Base-by-base conservation (phyloP, 2,888 invertebrate genomes). In the Carterocephalus palaemon region DNA sequence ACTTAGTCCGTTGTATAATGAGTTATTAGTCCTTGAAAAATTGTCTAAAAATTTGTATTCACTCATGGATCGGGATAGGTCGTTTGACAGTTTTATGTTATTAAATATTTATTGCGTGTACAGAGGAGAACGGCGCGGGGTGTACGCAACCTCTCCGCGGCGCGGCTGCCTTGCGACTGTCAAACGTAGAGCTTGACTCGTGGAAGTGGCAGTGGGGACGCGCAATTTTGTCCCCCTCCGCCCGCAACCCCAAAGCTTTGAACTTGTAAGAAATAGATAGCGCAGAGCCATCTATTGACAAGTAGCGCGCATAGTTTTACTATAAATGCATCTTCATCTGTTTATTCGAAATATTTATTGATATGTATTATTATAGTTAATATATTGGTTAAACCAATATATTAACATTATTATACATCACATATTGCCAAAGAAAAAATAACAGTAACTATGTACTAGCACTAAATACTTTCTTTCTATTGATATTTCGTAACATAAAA, bases 71-170 rank as follows among this genome's bases (percentile, higher is more conserved):
- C 57, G 45, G 54, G 60, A 52, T 68, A 70, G 64, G 57, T 64
- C 57, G 57, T 72, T 67, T 61, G 58, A 63, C 63, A 71, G 68
- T 73, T 62, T 78, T 79, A 64, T 81, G 70, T 61, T 79, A 70
- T 80, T 78, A 70, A 81, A 75, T 79, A 77, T 80, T 77, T 70
- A 79, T 68, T 77, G 75, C 84, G 85, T 73, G 75, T 75, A 65
- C 64, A 68, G 65, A 57, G 66, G 57, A 68, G 71, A 64, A 62
- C 64, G 66, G 64, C 73, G 70, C 67, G 69, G 54, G 54, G 22
- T 60, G 60, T 62, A 69, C 87, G 65, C 82, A 70, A 68, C 69
- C 71, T 67, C 56, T 60, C 67, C 70, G 70, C 75, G 67, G 69
- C 75, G 67, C 78, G 78, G 70, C 74, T 74, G 64, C 78, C 75